Conservation (phyloP, 2,888 invertebrate species). For the Drosophila pseudotalamancana region DNA sequence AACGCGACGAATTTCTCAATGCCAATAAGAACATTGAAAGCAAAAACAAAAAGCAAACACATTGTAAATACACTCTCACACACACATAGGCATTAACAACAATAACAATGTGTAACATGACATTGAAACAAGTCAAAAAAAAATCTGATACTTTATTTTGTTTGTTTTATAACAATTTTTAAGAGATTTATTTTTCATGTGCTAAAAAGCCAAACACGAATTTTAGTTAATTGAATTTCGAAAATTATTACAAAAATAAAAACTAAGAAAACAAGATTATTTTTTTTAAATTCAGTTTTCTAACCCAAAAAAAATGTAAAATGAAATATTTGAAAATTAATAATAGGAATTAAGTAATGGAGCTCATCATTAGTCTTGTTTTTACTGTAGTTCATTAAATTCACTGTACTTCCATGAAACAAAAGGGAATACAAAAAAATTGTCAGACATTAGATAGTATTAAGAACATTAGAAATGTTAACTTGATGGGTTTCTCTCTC, state of each 20-base stretch:
- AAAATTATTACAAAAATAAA: slow-evolving; percentile 1
- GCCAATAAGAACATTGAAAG: slow-evolving; percentile 61
- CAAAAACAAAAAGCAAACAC: slow-evolving; percentile 20
- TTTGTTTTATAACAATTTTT: slow-evolving; percentile 19
- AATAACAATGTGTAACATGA: slow-evolving; percentile 71
- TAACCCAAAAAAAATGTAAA: neutral
- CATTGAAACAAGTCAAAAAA: slow-evolving; percentile 73
- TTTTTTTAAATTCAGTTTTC: no score
- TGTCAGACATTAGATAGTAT: neutral
- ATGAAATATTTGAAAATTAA: no score
- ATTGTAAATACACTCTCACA: slow-evolving; percentile 25
- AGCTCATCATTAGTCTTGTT: no score
- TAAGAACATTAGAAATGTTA: neutral
- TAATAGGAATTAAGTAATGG: no score
- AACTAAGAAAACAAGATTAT: neutral
- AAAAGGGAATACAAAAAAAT: no score
- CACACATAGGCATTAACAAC: slow-evolving; percentile 22
- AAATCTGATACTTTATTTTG: slow-evolving; percentile 39
- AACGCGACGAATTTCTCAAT: slow-evolving; percentile 40
- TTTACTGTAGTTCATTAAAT: no score
- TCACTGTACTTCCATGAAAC: no score
- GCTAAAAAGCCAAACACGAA: slow-evolving; percentile 57
- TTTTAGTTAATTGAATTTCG: slow-evolving; percentile 46
- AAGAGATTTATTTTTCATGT: slow-evolving; percentile 17
- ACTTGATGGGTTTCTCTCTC: no score